Base-by-base conservation (phyloP, 2,797 vertebrate species). In the Macropodus opercularis region DNA sequence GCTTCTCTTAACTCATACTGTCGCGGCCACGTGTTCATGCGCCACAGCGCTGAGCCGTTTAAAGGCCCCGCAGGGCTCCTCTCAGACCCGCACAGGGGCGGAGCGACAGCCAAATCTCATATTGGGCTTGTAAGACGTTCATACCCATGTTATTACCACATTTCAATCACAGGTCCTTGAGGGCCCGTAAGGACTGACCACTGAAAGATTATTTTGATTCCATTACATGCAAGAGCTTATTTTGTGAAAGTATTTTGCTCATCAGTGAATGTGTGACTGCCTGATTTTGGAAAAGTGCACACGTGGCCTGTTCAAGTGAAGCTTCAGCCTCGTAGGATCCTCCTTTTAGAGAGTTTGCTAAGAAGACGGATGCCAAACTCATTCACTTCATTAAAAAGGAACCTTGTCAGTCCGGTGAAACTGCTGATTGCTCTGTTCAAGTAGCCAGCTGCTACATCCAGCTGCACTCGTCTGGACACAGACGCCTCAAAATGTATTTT, bases 11-110 rank as follows among this genome's bases (percentile, higher is more conserved):
- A 54, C 63, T 79, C 66, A 53, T 32, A 34, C 67, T 49, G 62
- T 65, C 47, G 60, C 34, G 23, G 48, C 60, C 63, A 69, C 42
- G 56, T 57, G 24, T 56, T 31, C 58, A 38, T 5, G 22, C 58
- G 32, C 32, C 7, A 51, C 41, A 63, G 59, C 60, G 56, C 58
- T 8, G 47, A 65, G 73, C 68, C 40, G 79, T 79, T 81, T 54
- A 60, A 63, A 53, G 34, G 61, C 39, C 62, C 43, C 31, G 21
- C 65, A 62, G 69, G 1, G 47, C 61, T 72, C 26, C 69, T 81
- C 72, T 75, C 82, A 85, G 54, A 83, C 64, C 77, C 52, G 15
- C 69, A 80, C 69, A 80, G 80, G 58, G 66, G 67, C 61, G n/a
- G n/a, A n/a, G n/a, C n/a, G n/a, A n/a, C n/a, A n/a, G n/a, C n/a